Base-by-base conservation (phyloP, 2,888 invertebrate species). In the Trypoxylon attenuatum region DNA sequence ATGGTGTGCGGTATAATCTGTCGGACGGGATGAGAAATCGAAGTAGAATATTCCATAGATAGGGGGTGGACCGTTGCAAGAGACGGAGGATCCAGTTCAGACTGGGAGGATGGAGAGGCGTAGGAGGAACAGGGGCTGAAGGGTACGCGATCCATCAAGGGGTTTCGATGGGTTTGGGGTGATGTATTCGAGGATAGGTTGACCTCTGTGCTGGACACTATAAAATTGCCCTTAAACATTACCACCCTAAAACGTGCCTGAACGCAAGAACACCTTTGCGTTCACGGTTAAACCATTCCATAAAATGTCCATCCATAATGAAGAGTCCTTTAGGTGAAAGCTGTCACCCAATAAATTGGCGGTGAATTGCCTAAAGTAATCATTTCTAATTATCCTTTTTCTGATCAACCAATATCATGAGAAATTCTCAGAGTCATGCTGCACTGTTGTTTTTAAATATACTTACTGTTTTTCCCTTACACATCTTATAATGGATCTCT, bases 181-280 rank as follows among this genome's bases (percentile, higher is more conserved):
- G 83, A 84, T 83, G 78, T 83, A 84, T 84, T 74, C 76, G 66
- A 69, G 80, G 74, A 74, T 71, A 79, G 77, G 77, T 81, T 83
- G 83, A 84, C 84, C 84, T 82, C 73, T 83, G 83, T 77, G 77
- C 84, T 78, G 81, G 82, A 82, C 78, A 80, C 84, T 82, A 83
- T 84, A 83, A 84, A 84, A 84, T 81, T 78, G 74, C 83, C 81
- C 84, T 84, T 79, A 81, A 83, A 80, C 79, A 82, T 81, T 71
- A 78, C 71, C 76, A 62, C 77, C 78, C 78, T 72, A 75, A 79
- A 68, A 73, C 72, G 77, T 10, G 8, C 33, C 10, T 10, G 5
- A 1, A 10, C 33, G 33, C 33, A 10, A n/a, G n/a, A n/a, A n/a
- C n/a, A n/a, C n/a, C n/a, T n/a, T n/a, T n/a, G n/a, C n/a, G n/a